Evolutionary conservation across 2,797 vertebrate genomes (phyloP).

Genomic region (Hydrophis major): DNA sequence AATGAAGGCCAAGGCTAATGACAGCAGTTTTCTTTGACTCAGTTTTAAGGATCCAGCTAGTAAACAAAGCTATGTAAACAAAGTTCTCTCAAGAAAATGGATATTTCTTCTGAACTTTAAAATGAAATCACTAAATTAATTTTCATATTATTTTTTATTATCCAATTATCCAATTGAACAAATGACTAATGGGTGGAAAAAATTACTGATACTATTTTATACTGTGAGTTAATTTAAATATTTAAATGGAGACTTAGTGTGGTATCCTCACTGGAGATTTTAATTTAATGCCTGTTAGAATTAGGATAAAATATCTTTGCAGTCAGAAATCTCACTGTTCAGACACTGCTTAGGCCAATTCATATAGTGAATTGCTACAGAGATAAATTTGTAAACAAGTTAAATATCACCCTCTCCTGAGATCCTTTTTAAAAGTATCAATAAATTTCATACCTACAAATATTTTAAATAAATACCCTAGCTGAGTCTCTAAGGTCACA

Average conservation of each 20-base stretch:
- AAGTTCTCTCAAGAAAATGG: constrained; percentile 8
- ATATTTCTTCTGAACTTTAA: constrained; percentile 9
- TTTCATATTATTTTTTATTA: constrained; percentile 47
- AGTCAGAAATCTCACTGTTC: not conserved
- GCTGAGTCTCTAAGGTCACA: not conserved
- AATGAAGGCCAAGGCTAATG: not conserved
- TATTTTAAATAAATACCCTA: not conserved
- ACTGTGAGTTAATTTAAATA: constrained; percentile 41
- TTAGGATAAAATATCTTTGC: not conserved
- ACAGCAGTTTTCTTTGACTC: not conserved
- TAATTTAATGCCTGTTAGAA: not conserved
- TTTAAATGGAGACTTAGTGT: not conserved
- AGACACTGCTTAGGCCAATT: not conserved
- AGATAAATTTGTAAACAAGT: not conserved
- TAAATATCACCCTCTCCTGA: not conserved
- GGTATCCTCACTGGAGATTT: not conserved
- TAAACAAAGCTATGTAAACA: not conserved
- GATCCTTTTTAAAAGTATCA: not conserved
- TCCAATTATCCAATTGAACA: constrained; percentile 46
- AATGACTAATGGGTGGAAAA: constrained; percentile 48
- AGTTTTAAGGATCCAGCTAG: not conserved
- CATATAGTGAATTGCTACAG: not conserved
- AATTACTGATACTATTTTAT: constrained; percentile 56
- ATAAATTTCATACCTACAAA: not conserved
- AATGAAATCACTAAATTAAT: constrained; percentile 35